Base-by-base conservation (phyloP, 2,888 invertebrate genomes). In the Augochlorella aurata region DNA sequence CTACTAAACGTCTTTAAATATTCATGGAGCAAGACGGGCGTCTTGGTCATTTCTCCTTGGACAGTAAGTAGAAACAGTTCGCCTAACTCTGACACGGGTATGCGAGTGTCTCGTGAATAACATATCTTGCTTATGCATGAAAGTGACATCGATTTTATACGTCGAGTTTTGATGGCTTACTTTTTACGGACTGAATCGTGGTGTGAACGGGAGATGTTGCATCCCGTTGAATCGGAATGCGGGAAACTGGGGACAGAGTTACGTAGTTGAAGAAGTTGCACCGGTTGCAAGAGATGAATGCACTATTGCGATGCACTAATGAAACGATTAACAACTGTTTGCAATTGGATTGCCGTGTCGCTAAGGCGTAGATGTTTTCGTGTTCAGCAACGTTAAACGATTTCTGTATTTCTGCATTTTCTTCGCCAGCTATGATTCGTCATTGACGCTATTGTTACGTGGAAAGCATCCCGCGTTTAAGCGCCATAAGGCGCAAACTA, bases 51-150 rank as follows among this genome's bases (percentile, higher is more conserved):
- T 58, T 58, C 14, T 24, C 24, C 58, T n/a, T 18, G 18, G 29
- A 61, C 61, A 29, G 61, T 61, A 61, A 61, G 61, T 61, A 61
- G 29, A 29, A 61, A 24, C 61, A 3, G n/a, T 52, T 52, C 9
- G 2, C 8, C 61, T 61, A 61, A 29, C 9, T 61, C 2, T 29
- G 29, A 7, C 14, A 61, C 61, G 61, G 16, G 14, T 61, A 29
- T 61, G 61, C 61, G 18, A 61, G 18, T 61, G 61, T 8, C 29
- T 9, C 29, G 18, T 29, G 8, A 61, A 18, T 61, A 61, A 61
- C 18, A 61, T 9, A 24, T 61, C 24, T 58, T 14, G 58, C 58
- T 58, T 58, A 7, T 24, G 58, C 58, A 58, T 58, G 58, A 14
- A 58, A 24, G 14, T 2, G 58, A 54, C 21, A 4, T 54, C 12